These are phyloP conservation scores for Leptocoma aspasia DNA, from an alignment of 2,113 vertebrate genomes.

Conservation along the genomic window DNA sequence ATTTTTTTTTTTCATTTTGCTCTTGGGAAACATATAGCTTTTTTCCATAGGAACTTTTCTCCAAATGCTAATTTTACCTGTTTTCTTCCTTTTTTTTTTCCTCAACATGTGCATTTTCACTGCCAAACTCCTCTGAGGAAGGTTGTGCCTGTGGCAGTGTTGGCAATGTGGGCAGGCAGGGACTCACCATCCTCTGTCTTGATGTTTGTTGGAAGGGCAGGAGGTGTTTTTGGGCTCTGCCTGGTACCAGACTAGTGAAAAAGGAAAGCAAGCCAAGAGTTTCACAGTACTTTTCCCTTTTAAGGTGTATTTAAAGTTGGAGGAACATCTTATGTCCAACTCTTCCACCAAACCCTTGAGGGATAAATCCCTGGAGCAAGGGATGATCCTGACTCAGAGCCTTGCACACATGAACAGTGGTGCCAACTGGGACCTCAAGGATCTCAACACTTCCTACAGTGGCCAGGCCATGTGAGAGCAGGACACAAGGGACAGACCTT, in stretches of 20 bases:
- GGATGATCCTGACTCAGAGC: background rate
- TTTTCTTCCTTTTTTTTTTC: background rate
- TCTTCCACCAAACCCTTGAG: background rate
- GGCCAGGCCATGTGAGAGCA: background rate
- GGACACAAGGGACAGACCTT: background rate
- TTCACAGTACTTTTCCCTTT: background rate
- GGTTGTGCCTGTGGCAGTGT: background rate
- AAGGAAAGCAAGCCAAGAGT: background rate
- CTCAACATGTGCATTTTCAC: background rate
- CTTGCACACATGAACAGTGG: background rate
- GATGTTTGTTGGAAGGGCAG: background rate
- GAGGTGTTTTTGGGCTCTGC: conserved; percentile 50
- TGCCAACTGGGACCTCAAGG: background rate
- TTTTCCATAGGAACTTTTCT: conserved; percentile 21
- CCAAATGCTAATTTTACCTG: conserved; percentile 56
- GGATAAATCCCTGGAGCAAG: background rate
- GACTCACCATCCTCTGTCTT: conserved; percentile 21
- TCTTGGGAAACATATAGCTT: background rate
- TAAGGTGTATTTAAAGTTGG: background rate
- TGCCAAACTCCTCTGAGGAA: conserved; percentile 30
- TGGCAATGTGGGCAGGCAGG: background rate
- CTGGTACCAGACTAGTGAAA: conserved; percentile 55
- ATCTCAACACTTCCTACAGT: background rate
- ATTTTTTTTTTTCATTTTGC: conserved; percentile 1
- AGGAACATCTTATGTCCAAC: background rate